Conservation (phyloP, 1,140 invertebrate species). For the Portunus trituberculatus region DNA sequence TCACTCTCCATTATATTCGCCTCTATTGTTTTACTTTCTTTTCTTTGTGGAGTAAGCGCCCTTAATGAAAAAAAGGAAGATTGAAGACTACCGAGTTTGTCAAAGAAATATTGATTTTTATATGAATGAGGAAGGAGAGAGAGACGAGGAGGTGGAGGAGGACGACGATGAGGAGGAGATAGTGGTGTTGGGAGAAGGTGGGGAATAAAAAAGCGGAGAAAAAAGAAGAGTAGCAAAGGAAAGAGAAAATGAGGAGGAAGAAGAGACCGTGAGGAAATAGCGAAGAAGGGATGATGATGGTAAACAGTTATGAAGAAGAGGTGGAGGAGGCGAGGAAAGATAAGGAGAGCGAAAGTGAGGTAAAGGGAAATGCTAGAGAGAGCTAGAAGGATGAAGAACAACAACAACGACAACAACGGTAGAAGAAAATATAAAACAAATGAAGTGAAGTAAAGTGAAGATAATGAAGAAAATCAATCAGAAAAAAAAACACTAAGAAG, state of each 20-base stretch:
- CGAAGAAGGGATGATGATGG: not conserved
- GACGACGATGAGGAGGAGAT: not conserved
- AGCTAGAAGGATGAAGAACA: not conserved
- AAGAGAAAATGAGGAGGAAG: not conserved
- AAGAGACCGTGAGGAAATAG: not conserved
- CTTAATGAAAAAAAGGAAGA: too few species aligned
- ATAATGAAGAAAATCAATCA: too few species aligned
- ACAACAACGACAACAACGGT: too few species aligned
- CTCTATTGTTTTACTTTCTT: too few species aligned
- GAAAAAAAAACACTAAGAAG: too few species aligned
- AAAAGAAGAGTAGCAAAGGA: not conserved
- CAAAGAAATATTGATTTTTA: too few species aligned
- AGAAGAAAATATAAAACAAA: too few species aligned
- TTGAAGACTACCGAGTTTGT: too few species aligned
- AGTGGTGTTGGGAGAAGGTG: not conserved
- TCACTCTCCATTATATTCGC: too few species aligned
- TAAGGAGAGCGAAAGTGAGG: not conserved
- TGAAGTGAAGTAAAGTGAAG: too few species aligned
- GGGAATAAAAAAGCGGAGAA: not conserved
- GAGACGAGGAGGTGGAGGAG: not conserved
- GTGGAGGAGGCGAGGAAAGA: not conserved
- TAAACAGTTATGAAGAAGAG: not conserved
- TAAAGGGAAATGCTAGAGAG: not conserved
- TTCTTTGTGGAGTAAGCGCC: too few species aligned
- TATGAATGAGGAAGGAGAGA: not conserved